Evolutionary conservation across 2,888 invertebrate genomes (phyloP).

Genomic region (Drosophila austrosaltans): DNA sequence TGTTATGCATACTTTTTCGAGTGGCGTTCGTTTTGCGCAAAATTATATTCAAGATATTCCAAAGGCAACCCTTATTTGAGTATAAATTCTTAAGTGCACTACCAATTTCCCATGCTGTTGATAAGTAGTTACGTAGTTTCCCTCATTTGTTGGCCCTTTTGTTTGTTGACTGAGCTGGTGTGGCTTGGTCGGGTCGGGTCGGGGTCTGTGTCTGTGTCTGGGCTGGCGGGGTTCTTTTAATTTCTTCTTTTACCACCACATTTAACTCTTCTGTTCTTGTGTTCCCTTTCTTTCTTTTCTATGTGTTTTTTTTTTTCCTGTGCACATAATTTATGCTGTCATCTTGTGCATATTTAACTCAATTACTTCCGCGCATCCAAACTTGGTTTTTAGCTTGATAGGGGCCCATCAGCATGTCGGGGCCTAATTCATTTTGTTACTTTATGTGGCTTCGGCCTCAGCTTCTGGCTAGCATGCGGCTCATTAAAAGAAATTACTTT

Average conservation of each 20-base stretch:
- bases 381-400: constrained; percentile 52
- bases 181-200: not conserved
- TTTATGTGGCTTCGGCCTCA: constrained; percentile 66
- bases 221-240: constrained; percentile 41
- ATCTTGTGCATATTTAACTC: constrained; percentile 77
- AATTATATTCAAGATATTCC: constrained; percentile 10
- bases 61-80: constrained; percentile 53
- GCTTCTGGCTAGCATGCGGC: constrained; percentile 52
- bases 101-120: constrained; percentile 35
- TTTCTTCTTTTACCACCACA: constrained; percentile 56
- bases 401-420: constrained; percentile 64
- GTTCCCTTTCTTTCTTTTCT: not conserved
- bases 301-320: constrained; percentile 5
- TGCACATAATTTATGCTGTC: constrained; percentile 76
- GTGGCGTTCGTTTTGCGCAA: constrained; percentile 35
- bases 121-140: constrained; percentile 47
- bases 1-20: constrained; percentile 79
- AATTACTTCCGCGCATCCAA: constrained; percentile 73
- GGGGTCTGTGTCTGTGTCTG: not conserved
- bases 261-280: constrained; percentile 58
- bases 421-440: constrained; percentile 71
- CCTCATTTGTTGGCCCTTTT: constrained; percentile 61
- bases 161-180: constrained; percentile 30
- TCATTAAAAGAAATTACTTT: constrained; percentile 76
- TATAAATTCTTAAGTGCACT: constrained; percentile 41